Conservation (phyloP, 2,888 invertebrate species). For the Linnaemya tessellans region DNA sequence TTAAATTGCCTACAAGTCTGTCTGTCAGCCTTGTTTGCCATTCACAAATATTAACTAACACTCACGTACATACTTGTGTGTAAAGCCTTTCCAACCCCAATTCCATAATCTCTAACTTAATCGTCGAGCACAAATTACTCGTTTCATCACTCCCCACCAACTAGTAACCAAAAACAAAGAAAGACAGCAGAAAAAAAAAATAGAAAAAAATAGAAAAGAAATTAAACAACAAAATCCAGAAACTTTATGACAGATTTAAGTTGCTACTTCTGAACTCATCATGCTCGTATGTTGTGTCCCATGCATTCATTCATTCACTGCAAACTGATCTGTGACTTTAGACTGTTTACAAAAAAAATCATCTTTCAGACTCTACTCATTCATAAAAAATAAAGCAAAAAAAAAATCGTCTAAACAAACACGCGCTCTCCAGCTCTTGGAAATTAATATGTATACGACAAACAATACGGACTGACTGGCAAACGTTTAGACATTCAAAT, state of each 20-base stretch:
- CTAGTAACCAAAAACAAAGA: background rate
- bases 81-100: background rate
- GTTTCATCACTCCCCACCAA: background rate
- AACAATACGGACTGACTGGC: slow-evolving; percentile 7
- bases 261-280: slow-evolving; percentile 46
- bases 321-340: slow-evolving; percentile 33
- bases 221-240: background rate
- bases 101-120: slow-evolving; percentile 1
- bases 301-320: background rate
- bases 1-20: slow-evolving; percentile 52
- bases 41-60: slow-evolving; percentile 5
- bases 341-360: slow-evolving; percentile 27
- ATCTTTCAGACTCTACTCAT: slow-evolving; percentile 42
- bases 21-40: slow-evolving; percentile 6
- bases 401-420: slow-evolving; percentile 26
- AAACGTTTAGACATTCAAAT: background rate
- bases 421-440: slow-evolving; percentile 19
- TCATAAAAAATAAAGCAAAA: slow-evolving; percentile 46
- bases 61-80: background rate
- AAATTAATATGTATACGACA: slow-evolving; percentile 1
- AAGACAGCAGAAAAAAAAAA: background rate
- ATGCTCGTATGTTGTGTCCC: background rate
- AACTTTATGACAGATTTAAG: slow-evolving; percentile 45
- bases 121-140: slow-evolving; percentile 8
- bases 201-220: background rate